Evolutionary conservation across 2,888 invertebrate genomes (phyloP).

Genomic region (Eucera pruinosa): DNA sequence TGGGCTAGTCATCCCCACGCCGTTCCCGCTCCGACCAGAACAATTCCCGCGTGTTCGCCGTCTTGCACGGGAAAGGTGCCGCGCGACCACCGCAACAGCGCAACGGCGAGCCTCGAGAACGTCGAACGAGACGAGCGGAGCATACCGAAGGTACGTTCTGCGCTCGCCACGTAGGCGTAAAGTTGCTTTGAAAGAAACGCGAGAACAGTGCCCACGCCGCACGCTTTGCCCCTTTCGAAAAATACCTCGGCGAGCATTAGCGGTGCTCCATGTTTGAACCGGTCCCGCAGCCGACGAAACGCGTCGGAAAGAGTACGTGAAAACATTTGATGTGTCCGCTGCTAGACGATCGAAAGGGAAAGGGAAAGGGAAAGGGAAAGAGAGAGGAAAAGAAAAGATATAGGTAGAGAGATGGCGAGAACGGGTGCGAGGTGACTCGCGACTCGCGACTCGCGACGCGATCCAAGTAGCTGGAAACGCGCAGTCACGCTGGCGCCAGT

Average conservation of each 20-base stretch:
- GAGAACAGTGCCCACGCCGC: no score
- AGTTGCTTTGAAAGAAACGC: neutral
- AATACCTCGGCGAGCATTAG: neutral
- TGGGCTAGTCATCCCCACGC: neutral
- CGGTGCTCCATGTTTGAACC: no score
- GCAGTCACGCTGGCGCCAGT: slow-evolving; percentile 73
- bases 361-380: neutral
- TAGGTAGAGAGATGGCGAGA: neutral
- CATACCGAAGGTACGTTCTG: no score
- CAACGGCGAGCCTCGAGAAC: no score
- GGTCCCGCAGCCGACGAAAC: no score
- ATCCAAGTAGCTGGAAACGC: slow-evolving; percentile 45
- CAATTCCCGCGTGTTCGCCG: neutral
- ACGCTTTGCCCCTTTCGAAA: no score
- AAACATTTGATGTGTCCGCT: neutral
- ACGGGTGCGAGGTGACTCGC: neutral
- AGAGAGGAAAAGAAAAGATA: neutral
- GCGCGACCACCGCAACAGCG: neutral
- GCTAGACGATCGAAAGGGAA: no score
- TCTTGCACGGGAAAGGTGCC: neutral
- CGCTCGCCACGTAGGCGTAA: neutral
- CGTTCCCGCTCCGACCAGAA: neutral
- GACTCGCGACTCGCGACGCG: slow-evolving; percentile 15
- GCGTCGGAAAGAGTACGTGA: no score
- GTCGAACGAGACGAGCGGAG: neutral